Conservation (phyloP, 2,113 vertebrate species). For the Gobio gobio region DNA sequence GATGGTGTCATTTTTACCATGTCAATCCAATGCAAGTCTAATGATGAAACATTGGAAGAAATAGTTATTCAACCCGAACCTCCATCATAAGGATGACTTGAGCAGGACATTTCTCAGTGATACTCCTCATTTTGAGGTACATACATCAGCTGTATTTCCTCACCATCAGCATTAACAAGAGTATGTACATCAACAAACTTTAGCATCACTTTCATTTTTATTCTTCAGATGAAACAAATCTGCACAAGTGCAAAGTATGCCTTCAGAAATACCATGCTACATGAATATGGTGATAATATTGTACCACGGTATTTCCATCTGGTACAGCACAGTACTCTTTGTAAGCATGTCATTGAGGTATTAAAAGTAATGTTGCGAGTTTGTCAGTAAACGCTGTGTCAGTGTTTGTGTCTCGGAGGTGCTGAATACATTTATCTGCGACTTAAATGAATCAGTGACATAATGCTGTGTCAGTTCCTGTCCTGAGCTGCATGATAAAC, state of each 20-base stretch:
- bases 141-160: too few species aligned
- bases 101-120: too few species aligned
- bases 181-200: not conserved
- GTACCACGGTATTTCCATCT: not conserved
- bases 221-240: too few species aligned
- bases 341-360: too few species aligned
- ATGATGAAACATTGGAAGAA: too few species aligned
- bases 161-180: too few species aligned
- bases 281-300: not conserved
- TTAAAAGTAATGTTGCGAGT: not conserved
- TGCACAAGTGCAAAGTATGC: not conserved
- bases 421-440: not conserved
- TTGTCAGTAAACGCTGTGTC: not conserved
- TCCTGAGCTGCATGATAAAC: slow-evolving; percentile 12
- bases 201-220: not conserved
- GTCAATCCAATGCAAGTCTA: too few species aligned
- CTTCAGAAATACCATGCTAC: not conserved
- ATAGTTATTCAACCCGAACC: too few species aligned
- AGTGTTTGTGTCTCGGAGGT: not conserved
- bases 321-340: not conserved
- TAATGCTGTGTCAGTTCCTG: slow-evolving; percentile 7
- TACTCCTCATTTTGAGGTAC: too few species aligned
- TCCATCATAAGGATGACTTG: too few species aligned
- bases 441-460: slow-evolving; percentile 15
- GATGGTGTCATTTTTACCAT: too few species aligned